Conservation (phyloP, 1,140 invertebrate species). For the Arctopsyche grandis region DNA sequence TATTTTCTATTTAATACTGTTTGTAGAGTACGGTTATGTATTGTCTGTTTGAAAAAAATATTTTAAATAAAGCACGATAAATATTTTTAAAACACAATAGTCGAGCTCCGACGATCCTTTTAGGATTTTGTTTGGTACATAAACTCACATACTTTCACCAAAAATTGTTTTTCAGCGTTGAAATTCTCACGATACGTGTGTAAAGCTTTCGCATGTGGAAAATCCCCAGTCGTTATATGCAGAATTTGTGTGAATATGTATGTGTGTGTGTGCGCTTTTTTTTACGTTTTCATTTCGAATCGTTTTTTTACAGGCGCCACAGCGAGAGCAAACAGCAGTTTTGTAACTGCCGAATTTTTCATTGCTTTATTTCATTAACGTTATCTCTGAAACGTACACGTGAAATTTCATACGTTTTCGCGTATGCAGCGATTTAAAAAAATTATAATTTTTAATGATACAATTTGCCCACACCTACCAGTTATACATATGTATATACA, state of each 20-base stretch:
- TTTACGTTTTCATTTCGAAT: constrained; percentile 32
- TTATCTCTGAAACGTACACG: constrained; percentile 15
- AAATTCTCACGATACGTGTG: neutral
- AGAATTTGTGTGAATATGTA: constrained; percentile 1
- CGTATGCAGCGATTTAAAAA: constrained; percentile 6
- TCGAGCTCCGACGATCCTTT: too few relatives aligned
- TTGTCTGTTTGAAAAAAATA: too few relatives aligned
- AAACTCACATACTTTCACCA: too few relatives aligned
- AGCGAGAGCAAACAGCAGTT: constrained; percentile 31
- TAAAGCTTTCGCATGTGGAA: constrained; percentile 21
- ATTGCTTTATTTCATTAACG: constrained; percentile 39
- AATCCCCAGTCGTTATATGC: constrained; percentile 18
- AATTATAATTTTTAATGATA: constrained; percentile 1
- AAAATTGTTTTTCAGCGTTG: neutral
- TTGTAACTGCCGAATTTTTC: constrained; percentile 42
- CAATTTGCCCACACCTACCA: too few relatives aligned
- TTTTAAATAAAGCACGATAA: too few relatives aligned
- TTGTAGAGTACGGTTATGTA: too few relatives aligned
- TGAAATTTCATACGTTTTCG: constrained; percentile 12
- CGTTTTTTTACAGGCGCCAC: constrained; percentile 13
- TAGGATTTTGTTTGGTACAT: too few relatives aligned
- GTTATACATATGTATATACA: too few relatives aligned
- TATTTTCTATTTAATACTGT: too few relatives aligned
- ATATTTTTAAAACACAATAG: too few relatives aligned
- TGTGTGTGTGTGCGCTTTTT: neutral